phyloP scores from a whole-genome alignment of 2,797 vertebrate species.

The Brachyrhaphis roseni region DNA sequence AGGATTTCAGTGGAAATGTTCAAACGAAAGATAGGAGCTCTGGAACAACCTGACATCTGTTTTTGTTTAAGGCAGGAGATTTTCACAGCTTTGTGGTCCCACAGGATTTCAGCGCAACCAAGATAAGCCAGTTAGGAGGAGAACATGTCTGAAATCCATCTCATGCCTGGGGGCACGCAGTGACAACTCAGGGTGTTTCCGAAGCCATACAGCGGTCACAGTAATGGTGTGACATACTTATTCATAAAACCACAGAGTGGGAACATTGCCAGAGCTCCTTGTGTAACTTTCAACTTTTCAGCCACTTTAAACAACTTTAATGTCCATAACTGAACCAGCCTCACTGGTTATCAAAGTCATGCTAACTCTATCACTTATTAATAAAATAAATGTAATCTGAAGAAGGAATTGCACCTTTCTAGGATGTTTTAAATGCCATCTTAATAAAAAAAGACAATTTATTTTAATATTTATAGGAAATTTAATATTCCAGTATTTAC shows the following conservation, averaged over 20 bases:
- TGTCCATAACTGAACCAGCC: neutral
- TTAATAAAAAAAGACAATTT: neutral
- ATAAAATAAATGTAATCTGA: too few species aligned
- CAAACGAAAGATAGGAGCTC: conserved; percentile 66
- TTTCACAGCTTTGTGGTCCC: conserved; percentile 72
- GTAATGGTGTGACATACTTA: conserved; percentile 40
- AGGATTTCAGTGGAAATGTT: conserved; percentile 68
- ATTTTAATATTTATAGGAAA: neutral
- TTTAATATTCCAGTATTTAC: neutral
- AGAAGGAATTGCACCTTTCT: neutral
- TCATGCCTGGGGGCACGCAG: conserved; percentile 55
- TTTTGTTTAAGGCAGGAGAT: conserved; percentile 72
- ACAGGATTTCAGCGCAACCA: conserved; percentile 71
- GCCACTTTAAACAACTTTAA: neutral
- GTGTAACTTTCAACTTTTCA: conserved; percentile 3
- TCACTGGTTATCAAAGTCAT: neutral
- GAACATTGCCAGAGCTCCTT: conserved; percentile 29
- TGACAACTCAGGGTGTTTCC: conserved; percentile 63
- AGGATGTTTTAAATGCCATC: neutral
- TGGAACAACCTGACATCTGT: conserved; percentile 78
- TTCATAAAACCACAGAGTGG: conserved; percentile 42
- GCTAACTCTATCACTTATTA: too few species aligned
- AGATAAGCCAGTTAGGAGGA: conserved; percentile 80
- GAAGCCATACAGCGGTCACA: conserved; percentile 51
- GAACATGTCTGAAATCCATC: conserved; percentile 77